These are phyloP conservation scores for Sericinus montela DNA, from an alignment of 2,888 invertebrate genomes.

Conservation along the genomic window DNA sequence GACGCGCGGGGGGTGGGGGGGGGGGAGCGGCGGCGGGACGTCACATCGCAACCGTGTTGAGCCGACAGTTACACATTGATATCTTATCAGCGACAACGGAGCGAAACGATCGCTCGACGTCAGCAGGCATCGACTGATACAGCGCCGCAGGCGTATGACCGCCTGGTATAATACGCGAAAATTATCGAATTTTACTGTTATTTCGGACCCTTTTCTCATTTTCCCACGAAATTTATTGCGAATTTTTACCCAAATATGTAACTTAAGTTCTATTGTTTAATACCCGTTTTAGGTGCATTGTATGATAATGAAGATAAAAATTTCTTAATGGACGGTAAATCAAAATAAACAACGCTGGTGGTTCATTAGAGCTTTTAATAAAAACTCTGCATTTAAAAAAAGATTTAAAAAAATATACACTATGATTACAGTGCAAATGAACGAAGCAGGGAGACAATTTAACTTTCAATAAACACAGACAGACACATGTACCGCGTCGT, in stretches of 20 bases:
- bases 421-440: no score
- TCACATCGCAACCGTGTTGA: conserved; percentile 45
- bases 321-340: no score
- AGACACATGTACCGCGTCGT: no score
- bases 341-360: no score
- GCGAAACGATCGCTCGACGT: conserved; percentile 24
- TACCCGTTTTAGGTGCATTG: no score
- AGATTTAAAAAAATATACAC: background rate
- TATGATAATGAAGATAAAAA: no score
- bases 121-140: conserved; percentile 33
- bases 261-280: no score
- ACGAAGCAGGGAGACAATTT: no score
- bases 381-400: no score
- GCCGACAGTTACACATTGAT: conserved; percentile 46
- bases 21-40: conserved; percentile 36
- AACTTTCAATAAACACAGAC: no score
- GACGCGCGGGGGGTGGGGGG: conserved; percentile 29
- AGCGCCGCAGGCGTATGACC: conserved; percentile 36
- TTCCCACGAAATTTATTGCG: background rate
- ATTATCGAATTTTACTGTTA: conserved; percentile 41
- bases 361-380: no score
- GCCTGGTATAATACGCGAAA: conserved; percentile 50
- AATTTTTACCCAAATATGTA: no score
- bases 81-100: conserved; percentile 53
- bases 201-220: conserved; percentile 22